phyloP scores from a whole-genome alignment of 2,888 invertebrate genomes.

The Encarsia formosa region DNA sequence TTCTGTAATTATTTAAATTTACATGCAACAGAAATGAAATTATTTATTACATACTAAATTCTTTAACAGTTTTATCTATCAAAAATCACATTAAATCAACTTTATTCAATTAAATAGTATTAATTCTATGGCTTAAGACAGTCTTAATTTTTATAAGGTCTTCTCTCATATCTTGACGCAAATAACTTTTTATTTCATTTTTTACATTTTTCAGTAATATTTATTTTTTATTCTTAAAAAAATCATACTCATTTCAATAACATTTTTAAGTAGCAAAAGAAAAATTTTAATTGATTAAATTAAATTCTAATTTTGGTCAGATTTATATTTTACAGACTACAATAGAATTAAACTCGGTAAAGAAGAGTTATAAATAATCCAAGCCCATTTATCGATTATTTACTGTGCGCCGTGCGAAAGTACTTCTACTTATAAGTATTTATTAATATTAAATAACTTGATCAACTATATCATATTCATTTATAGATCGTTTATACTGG shows the following conservation, averaged over 20 bases:
- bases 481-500: slow-evolving; percentile 17
- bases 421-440: slow-evolving; percentile 12
- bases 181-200: slow-evolving; percentile 1
- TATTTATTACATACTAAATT: slow-evolving; percentile 10
- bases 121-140: slow-evolving; percentile 45
- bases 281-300: slow-evolving; percentile 2
- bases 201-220: neutral
- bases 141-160: slow-evolving; percentile 41
- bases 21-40: slow-evolving; percentile 28
- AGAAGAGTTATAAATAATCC: neutral
- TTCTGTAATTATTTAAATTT: too few relatives aligned
- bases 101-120: slow-evolving; percentile 36
- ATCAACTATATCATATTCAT: slow-evolving; percentile 1
- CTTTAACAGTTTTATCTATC: slow-evolving; percentile 6
- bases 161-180: slow-evolving; percentile 28
- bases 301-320: slow-evolving; percentile 24
- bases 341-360: neutral
- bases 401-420: slow-evolving; percentile 20
- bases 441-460: neutral
- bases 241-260: neutral
- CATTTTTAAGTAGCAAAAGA: neutral
- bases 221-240: neutral
- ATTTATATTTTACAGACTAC: too few relatives aligned
- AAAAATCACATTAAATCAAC: slow-evolving; percentile 31
- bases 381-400: slow-evolving; percentile 1